Base-by-base conservation (phyloP, 2,888 invertebrate species). In the Chalcosyrphus nemorum region DNA sequence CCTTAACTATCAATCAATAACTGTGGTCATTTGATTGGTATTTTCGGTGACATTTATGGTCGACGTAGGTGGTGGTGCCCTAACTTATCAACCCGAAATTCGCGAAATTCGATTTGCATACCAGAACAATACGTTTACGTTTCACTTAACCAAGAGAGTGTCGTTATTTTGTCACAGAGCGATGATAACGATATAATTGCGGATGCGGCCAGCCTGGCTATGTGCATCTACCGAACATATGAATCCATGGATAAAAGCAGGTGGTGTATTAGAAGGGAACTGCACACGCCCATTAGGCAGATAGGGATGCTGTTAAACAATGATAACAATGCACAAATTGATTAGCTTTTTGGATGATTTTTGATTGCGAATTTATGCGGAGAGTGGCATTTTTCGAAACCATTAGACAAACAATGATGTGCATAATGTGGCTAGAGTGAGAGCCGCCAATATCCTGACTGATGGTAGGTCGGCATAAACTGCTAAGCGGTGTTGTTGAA, bases 41-140 rank as follows among this genome's bases (percentile, higher is more conserved):
- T n/a, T n/a, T n/a, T n/a, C n/a, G 24, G 61, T 6, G 43, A 47
- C 21, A 27, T 6, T 43, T 52, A 61, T 61, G n/a, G 27, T 29
- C 38, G 24, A 11, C 4, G 11, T 15, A 13, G 29, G 27, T 13
- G 15, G n/a, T 9, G 11, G 2, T 17, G 43, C 13, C 19, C 41
- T 19, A 45, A 19, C 80, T 74, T 74, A 81, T 66, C 76, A 81
- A 54, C 59, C 50, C 13, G 61, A 71, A 66, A n/a, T n/a, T n/a
- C 76, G 52, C 19, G 63, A 71, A 57, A 81, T 63, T 76, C 50
- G 70, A 81, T 81, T 81, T 81, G 57, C 70, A 76, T 65, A 81
- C 57, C 75, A 81, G 70, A 81, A 75, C 75, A 81, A 75, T 70
- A 63, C 68, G 47, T 63, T 81, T 65, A 65, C 70, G 65, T 59